phyloP scores from a whole-genome alignment of 2,797 vertebrate species.

The Arctocebus calabarensis region DNA sequence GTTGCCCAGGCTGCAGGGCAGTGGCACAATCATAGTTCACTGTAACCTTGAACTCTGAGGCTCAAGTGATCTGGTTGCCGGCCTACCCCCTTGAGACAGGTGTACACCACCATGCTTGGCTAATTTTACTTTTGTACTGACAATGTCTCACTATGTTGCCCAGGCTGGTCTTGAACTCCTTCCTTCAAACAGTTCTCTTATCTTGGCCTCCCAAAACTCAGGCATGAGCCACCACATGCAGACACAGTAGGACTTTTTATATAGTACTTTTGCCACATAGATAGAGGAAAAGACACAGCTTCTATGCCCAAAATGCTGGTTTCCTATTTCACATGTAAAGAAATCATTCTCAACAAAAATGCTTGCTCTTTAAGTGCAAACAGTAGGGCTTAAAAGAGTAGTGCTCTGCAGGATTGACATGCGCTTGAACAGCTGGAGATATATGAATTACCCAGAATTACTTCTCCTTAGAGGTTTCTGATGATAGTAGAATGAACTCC shows the following conservation, averaged over 20 bases:
- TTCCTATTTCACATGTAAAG: not conserved
- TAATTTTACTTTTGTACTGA: not conserved
- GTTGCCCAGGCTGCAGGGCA: not conserved
- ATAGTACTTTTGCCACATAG: not conserved
- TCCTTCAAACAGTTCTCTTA: not conserved
- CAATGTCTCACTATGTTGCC: not conserved
- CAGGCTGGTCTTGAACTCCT: not conserved
- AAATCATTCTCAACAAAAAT: not conserved
- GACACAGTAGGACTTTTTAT: not conserved
- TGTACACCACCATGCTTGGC: not conserved
- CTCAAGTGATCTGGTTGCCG: not conserved
- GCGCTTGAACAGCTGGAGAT: not conserved
- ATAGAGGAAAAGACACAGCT: not conserved
- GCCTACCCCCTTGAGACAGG: not conserved
- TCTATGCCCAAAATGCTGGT: not conserved
- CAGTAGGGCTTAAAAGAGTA: not conserved
- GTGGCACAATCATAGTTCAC: not conserved
- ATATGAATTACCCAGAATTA: not conserved
- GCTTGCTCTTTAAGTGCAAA: not conserved
- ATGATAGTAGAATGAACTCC: not conserved
- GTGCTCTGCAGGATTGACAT: not conserved
- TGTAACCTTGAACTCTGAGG: not conserved
- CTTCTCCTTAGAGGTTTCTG: not conserved
- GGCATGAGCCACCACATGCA: not conserved
- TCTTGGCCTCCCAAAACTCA: not conserved